Percentiles rank a stretch among this genome's conserved stretches.
These are phyloP conservation scores for Microctenopoma steveboyesi DNA, from an alignment of 2,797 vertebrate species.

Conservation along the genomic window DNA sequence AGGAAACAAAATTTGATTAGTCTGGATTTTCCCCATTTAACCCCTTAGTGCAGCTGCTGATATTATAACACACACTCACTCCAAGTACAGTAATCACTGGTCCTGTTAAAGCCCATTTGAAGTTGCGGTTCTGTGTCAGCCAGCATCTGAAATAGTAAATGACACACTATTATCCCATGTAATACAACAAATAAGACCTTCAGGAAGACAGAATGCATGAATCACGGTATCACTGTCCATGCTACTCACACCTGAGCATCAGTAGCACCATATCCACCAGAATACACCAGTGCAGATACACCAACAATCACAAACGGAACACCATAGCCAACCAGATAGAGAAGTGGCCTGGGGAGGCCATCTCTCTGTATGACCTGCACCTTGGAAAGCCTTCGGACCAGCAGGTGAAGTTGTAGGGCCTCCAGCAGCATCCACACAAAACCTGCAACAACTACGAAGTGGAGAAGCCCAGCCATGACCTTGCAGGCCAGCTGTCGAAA, in stretches of 20 bases:
- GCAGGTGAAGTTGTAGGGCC: slow-evolving; percentile 80
- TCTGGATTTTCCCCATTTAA: not conserved
- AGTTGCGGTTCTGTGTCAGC: slow-evolving; percentile 18
- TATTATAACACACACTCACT: slow-evolving; percentile 41
- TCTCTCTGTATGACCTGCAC: slow-evolving; percentile 80
- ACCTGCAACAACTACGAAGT: slow-evolving; percentile 82
- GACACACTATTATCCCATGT: not conserved
- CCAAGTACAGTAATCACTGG: slow-evolving; percentile 48
- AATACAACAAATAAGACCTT: not conserved
- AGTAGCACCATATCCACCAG: slow-evolving; percentile 77
- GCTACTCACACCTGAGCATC: slow-evolving; percentile 58
- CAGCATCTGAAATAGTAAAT: slow-evolving; percentile 41
- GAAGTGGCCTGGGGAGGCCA: slow-evolving; percentile 68
- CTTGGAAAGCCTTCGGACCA: slow-evolving; percentile 81
- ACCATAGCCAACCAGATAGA: slow-evolving; percentile 81
- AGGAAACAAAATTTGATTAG: not conserved
- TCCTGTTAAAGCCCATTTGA: slow-evolving; percentile 57
- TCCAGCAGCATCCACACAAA: slow-evolving; percentile 88
- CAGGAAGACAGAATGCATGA: not conserved
- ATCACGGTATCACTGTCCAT: not conserved
- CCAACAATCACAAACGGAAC: slow-evolving; percentile 79
- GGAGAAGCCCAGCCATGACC: slow-evolving; percentile 77
- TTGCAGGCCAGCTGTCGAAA: slow-evolving; percentile 80
- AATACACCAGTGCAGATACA: slow-evolving; percentile 72
- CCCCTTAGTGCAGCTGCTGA: not conserved